Evolutionary conservation across 2,113 vertebrate species (phyloP), one percentile per base, ranked within the genome.

Genomic region (Propithecus coquereli): DNA sequence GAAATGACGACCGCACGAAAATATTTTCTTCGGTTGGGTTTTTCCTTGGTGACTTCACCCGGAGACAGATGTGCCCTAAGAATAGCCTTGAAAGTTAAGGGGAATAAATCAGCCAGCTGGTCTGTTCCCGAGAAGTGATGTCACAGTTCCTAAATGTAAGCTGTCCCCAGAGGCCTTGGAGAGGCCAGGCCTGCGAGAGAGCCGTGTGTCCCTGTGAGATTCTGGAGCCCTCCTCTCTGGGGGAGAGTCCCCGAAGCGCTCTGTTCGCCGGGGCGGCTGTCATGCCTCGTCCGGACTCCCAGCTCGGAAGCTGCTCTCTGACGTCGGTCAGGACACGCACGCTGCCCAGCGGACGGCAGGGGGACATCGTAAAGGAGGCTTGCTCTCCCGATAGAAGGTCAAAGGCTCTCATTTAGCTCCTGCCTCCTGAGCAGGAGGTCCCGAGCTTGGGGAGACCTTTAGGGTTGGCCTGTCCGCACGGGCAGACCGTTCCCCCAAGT

Each of bases 21-120:
- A 54, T 93, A 85, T 93, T 76, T 92, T 82, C 85, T 93, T 70
- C 54, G 10, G 23, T 37, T 50, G 92, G 84, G 90, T 95, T 96
- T 97, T 97, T 96, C 95, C 94, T 96, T 73, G 90, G 97, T 96
- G 95, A 96, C 90, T 90, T 95, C 95, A 85, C 92, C 90, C 54
- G 10, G 71, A 97, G 80, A 92, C 94, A 97, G 96, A 95, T 96
- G 92, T 71, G 47, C 70, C 37, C 97, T 97, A 94, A 89, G 74
- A 95, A 96, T 97, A 97, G 83, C 90, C 43, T 23, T 27, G 22
- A 70, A 57, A 90, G 71, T 82, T 40, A 52, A 66, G 47, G 70
- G 90, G 59, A 54, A 45, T 47, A 92, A 88, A 73, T 85, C 81
- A 65, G 37, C 47, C 94, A 87, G 84, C 85, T 74, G 90, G 87